phyloP scores from a whole-genome alignment of 1,140 invertebrate species.

The Achroia grisella region DNA sequence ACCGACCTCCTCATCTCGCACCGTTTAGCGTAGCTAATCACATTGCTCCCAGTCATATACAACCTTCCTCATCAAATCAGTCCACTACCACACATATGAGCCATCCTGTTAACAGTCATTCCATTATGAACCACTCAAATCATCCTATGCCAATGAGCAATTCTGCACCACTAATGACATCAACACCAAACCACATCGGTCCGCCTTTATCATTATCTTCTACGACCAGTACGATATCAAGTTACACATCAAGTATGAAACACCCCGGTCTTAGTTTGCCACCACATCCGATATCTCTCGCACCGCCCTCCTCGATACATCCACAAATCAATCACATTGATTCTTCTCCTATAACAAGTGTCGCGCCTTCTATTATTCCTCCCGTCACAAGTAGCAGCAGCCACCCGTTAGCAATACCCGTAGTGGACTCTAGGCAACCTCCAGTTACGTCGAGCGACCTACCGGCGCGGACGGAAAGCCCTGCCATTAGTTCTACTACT shows the following conservation, averaged over 20 bases:
- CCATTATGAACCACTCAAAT: slow-evolving; percentile 42
- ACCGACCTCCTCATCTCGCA: slow-evolving; percentile 51
- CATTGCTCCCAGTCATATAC: slow-evolving; percentile 41
- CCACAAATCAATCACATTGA: slow-evolving; percentile 41
- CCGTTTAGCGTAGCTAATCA: slow-evolving; percentile 58
- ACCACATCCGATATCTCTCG: slow-evolving; percentile 26
- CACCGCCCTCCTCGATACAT: slow-evolving; percentile 36
- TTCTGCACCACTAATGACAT: slow-evolving; percentile 34
- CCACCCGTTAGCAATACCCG: slow-evolving; percentile 33
- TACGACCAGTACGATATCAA: slow-evolving; percentile 44
- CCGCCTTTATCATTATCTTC: slow-evolving; percentile 31
- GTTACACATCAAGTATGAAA: slow-evolving; percentile 44
- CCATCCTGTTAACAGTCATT: slow-evolving; percentile 53
- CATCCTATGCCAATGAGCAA: slow-evolving; percentile 37
- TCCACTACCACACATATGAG: slow-evolving; percentile 32
- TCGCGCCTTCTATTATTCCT: slow-evolving; percentile 31
- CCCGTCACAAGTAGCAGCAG: slow-evolving; percentile 29
- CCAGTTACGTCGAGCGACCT: slow-evolving; percentile 30
- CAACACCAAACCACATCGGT: slow-evolving; percentile 45
- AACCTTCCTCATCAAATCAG: slow-evolving; percentile 30
- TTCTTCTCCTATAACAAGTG: slow-evolving; percentile 25
- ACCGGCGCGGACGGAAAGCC: slow-evolving; percentile 31
- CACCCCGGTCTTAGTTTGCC: slow-evolving; percentile 42
- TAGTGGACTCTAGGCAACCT: slow-evolving; percentile 42
- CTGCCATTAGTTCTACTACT: slow-evolving; percentile 30